Evolutionary conservation across 2,113 vertebrate species (phyloP).

Genomic region (Paraplagusia blochii): DNA sequence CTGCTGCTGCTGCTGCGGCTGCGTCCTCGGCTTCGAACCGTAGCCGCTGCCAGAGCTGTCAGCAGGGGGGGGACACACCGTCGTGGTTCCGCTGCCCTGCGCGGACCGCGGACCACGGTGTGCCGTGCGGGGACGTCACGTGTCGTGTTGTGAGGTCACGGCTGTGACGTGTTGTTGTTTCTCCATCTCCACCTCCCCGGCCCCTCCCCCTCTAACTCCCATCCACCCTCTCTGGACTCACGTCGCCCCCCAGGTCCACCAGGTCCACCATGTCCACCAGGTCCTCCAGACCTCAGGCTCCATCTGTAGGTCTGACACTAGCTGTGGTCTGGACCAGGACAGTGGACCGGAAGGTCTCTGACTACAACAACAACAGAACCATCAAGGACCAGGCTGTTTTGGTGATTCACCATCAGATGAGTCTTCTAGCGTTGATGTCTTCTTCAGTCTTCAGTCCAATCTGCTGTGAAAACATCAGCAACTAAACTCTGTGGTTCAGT

Average conservation of each 20-base stretch:
- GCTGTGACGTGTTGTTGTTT: conserved; percentile 21
- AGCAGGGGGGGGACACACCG: no score
- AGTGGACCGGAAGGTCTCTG: conserved; percentile 21
- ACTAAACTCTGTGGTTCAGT: no score
- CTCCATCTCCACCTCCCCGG: no score
- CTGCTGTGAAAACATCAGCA: no score
- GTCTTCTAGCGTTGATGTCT: no score
- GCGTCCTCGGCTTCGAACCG: conserved; percentile 34
- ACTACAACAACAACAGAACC: not conserved
- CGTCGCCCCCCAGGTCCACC: no score
- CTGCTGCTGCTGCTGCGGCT: conserved; percentile 43
- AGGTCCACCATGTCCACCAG: no score
- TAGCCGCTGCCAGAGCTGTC: not conserved
- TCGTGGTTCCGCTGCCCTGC: not conserved
- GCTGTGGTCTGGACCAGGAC: conserved; percentile 41
- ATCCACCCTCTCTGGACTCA: conserved; percentile 23
- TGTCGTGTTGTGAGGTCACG: not conserved
- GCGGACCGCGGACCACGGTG: no score
- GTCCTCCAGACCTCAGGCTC: conserved; percentile 6
- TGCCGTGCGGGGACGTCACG: conserved; percentile 4
- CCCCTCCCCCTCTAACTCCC: no score
- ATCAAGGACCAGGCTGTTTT: no score
- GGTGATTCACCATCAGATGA: no score
- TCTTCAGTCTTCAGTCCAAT: no score
- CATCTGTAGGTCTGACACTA: conserved; percentile 51